phyloP scores from a whole-genome alignment of 2,113 vertebrate species.

The Struthidea cinerea region DNA sequence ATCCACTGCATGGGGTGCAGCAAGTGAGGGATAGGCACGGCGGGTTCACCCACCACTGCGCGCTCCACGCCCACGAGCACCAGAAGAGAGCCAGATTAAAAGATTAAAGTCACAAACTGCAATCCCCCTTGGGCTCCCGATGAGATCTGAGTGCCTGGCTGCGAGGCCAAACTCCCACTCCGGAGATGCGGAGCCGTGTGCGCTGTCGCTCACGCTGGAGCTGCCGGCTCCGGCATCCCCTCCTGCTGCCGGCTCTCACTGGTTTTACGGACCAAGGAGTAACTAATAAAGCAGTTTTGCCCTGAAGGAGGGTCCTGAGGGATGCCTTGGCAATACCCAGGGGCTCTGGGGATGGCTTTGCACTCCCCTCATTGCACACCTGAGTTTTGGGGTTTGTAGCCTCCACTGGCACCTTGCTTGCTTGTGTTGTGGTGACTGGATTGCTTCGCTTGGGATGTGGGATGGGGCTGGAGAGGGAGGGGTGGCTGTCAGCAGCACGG shows the following conservation, averaged over 20 bases:
- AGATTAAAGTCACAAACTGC: conserved; percentile 12
- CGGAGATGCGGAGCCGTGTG: not conserved
- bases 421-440: not conserved
- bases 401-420: not conserved
- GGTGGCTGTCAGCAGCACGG: not conserved
- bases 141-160: conserved; percentile 7
- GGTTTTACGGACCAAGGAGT: not conserved
- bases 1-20: fast-evolving
- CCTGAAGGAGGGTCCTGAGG: not conserved
- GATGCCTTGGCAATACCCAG: fast-evolving
- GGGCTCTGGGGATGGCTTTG: not conserved
- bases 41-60: not conserved
- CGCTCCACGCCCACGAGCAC: not conserved
- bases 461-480: not conserved
- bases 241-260: not conserved
- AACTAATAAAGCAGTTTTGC: not conserved
- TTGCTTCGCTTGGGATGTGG: not conserved
- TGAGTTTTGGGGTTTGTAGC: not conserved
- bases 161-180: conserved; percentile 15
- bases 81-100: not conserved
- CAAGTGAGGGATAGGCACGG: not conserved
- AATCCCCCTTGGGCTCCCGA: not conserved
- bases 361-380: fast-evolving
- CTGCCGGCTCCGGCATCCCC: not conserved
- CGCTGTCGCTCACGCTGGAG: not conserved